A percentile compares a stretch with the other conserved stretches of the same genome.
These are phyloP conservation scores for Chunga burmeisteri DNA, from an alignment of 2,113 vertebrate species.

Conservation along the genomic window DNA sequence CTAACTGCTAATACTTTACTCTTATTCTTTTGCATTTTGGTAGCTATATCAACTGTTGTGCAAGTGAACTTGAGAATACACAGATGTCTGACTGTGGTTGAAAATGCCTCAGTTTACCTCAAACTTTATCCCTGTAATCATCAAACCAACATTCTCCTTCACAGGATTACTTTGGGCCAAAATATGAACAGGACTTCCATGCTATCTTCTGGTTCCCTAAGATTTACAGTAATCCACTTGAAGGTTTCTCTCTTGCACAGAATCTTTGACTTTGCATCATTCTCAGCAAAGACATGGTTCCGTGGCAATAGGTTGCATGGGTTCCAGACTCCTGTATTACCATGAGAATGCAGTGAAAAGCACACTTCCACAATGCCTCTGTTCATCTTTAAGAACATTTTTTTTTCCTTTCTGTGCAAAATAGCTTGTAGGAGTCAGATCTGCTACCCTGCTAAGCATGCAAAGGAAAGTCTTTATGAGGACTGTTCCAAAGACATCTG, in stretches of 20 bases:
- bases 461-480: background rate
- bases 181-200: background rate
- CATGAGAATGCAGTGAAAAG: background rate
- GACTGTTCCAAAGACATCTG: background rate
- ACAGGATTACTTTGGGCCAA: background rate
- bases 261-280: background rate
- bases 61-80: background rate
- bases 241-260: background rate
- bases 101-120: background rate
- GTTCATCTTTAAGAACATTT: background rate
- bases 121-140: background rate
- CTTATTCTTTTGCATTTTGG: background rate
- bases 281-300: background rate
- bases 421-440: background rate
- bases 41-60: background rate
- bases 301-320: background rate
- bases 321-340: background rate
- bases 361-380: background rate
- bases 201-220: background rate
- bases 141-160: background rate
- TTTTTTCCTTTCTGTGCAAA: background rate
- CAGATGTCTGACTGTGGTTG: background rate
- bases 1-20: background rate
- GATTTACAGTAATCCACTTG: background rate
- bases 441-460: background rate